Evolutionary conservation across 2,888 invertebrate genomes (phyloP).

Genomic region (Orchestes rusci): DNA sequence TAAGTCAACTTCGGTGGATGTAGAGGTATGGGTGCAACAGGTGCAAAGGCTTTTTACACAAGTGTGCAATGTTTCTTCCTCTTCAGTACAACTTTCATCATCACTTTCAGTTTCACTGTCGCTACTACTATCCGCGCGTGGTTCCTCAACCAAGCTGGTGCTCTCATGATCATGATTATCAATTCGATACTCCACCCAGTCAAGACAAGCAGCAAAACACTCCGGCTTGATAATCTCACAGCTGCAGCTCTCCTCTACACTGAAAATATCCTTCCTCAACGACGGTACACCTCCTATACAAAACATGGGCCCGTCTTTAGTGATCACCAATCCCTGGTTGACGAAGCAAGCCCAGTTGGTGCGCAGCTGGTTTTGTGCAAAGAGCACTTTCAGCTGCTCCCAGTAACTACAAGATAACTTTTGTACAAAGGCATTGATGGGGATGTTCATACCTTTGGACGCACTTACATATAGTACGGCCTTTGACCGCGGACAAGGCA

Average conservation of each 20-base stretch:
- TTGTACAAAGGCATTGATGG: not conserved
- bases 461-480: constrained; percentile 16
- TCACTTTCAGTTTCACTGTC: not conserved
- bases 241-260: constrained; percentile 4
- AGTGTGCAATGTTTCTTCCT: too few species aligned
- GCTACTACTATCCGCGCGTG: not conserved
- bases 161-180: not conserved
- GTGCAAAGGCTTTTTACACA: too few species aligned
- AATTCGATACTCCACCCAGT: constrained; percentile 13
- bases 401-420: constrained; percentile 6
- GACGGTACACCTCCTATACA: constrained; percentile 4
- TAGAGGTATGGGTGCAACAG: too few species aligned
- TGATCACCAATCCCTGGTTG: constrained; percentile 12
- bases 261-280: not conserved
- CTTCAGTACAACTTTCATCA: not conserved
- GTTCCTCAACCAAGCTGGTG: not conserved
- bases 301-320: constrained; percentile 13
- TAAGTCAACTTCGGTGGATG: too few species aligned
- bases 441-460: not conserved
- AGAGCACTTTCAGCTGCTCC: constrained; percentile 8
- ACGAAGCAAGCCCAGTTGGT: constrained; percentile 8
- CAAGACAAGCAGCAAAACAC: constrained; percentile 12
- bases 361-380: constrained; percentile 13
- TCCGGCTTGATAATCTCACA: constrained; percentile 15
- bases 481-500: constrained; percentile 25